Evolutionary conservation across 1,140 invertebrate species (phyloP), one percentile per base, ranked within the genome.

Genomic region (Neodiprion fabricii): DNA sequence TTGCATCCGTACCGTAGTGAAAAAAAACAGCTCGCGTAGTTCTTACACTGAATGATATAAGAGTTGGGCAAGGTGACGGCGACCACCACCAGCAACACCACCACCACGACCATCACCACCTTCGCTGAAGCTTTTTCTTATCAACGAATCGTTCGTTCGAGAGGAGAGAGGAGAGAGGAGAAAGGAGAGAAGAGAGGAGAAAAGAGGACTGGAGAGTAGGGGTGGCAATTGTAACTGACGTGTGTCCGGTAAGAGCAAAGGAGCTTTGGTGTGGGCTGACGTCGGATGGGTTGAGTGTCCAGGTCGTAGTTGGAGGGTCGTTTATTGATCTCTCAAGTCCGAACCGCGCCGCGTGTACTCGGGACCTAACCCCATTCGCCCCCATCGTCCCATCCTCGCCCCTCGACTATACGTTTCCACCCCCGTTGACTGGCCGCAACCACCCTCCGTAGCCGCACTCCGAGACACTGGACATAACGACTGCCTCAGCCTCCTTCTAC

Each of bases 271-370:
- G 74, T 76, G 77, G 53, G 71, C 28, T 70, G 75, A 76, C 76
- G 50, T 75, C 80, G 79, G 82, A 79, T 80, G 82, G 80, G 81
- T 80, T 79, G 81, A 84, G 84, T 87, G 84, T 83, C 85, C 86
- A 87, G 85, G 85, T 86, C 84, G 84, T 85, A 87, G 87, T 86
- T 85, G 84, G 86, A 87, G 87, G 86, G 85, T 87, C 87, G 85
- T 88, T 88, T 88, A 88, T 88, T 88, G 87, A 88, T 88, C 86
- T 88, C 86, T 87, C 86, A 87, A 88, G 87, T 88, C 85, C 85
- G 82, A 84, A 86, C 82, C 83, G 85, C 82, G 84, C 84, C 83
- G 78, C 80, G 82, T 84, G 86, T 85, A 86, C 85, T 85, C 85
- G 83, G 85, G 85, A 88, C 85, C 82, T 2, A 86, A 84, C 84